Base-by-base conservation (phyloP, 2,888 invertebrate species). In the Lochmaea crataegi region DNA sequence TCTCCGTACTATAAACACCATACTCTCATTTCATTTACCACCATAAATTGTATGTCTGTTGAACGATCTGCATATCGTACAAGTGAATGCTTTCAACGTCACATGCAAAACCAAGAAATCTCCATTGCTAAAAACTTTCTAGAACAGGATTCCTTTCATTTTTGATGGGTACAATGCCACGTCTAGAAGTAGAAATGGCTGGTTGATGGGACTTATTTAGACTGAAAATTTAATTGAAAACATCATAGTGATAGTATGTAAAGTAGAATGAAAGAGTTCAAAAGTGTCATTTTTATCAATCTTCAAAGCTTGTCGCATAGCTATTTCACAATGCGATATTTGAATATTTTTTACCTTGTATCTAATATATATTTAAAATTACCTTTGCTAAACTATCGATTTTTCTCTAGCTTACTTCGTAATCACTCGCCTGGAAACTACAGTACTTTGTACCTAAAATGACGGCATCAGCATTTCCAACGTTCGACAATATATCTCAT, bases 61-160 rank as follows among this genome's bases (percentile, higher is more conserved):
- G 57, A 66, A 63, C 53, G 68, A 71, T 71, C 71, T 72, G 70
- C 75, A 70, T 75, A 38, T 72, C 72, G 69, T 75, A 77, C 75
- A 77, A 77, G 77, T 65, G 72, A 75, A 75, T 68, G 77, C 77
- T 77, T 77, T 77, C 71, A 77, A 61, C 67, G 11, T 72, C 51
- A 68, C 72, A 73, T 75, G 74, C 74, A 73, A 77, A 73, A 73
- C 68, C 72, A 77, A 76, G 76, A 71, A 77, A 76, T 77, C 75
- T 76, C 77, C 74, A 77, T 75, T 76, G 76, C 77, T 77, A 73
- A 77, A 77, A 73, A 68, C 74, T 65, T 67, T 69, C 16, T 16
- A 56, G 18, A 45, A 45, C 32, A 38, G 32, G 14, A 51, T 11
- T 51, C 51, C 51, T 51, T 51, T 51, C 14, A n/a, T 51, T 61